Base-by-base conservation (phyloP, 2,113 vertebrate species). In the Tragulus kanchil region DNA sequence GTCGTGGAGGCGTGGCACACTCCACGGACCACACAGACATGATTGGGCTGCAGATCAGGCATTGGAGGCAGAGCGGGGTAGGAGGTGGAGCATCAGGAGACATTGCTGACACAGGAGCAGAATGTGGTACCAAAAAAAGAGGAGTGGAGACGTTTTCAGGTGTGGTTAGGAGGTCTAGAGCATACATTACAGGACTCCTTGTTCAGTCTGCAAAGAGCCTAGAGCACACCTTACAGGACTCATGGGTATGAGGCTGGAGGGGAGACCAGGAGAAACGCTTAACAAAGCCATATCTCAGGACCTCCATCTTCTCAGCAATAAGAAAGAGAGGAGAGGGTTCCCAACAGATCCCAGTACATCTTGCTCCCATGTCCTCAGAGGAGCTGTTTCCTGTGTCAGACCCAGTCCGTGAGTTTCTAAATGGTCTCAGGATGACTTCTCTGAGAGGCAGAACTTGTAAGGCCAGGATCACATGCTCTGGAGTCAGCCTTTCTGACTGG, bases 11-110 rank as follows among this genome's bases (percentile, higher is more conserved):
- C n/a, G 23, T 45, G 65, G 12, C 19, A 5, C 3, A 19, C 50
- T 31, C 26, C 25, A 28, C 21, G 0, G 1, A 48, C 19, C 31
- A 42, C 21, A 28, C 2, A 13, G n/a, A 15, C 1, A 16, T 4
- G 2, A 17, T 6, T 36, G 65, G 25, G 56, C 26, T 67, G 16
- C 31, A 19, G 16, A 12, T 6, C 3, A 17, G 17, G 4, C 3
- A 3, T 15, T 25, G 23, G 69, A 73, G 5, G 69, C 19, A 21
- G 23, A 45, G 69, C 10, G 5, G 1, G 8, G 2, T 26, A 36
- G 78, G 5, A 10, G 3, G 56, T 8, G 12, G n/a, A 3, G 4
- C 56, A 45, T 12, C 25, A 19, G 59, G 79, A 78, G 58, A 45
- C 8, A 3, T 6, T 7, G 21, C 23, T 25, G 14, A 85, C 31